Conservation (phyloP, 2,797 vertebrate genomes). For the Halcyon leucocephala region DNA sequence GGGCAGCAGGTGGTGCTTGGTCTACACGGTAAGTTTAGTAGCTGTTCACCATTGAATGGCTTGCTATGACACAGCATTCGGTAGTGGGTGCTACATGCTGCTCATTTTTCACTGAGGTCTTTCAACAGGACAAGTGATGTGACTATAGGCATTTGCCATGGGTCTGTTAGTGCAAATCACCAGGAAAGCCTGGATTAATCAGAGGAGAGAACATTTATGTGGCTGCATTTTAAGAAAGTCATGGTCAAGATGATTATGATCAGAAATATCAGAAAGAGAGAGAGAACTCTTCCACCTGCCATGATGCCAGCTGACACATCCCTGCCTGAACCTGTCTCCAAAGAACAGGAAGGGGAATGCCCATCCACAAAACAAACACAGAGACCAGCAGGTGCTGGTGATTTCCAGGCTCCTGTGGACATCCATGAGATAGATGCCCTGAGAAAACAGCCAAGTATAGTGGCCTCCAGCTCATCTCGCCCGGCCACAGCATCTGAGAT, state of each 20-base stretch:
- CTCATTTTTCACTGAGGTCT: background rate
- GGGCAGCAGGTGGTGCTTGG: slow-evolving; percentile 36
- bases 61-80: accelerated
- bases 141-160: background rate
- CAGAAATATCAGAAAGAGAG: background rate
- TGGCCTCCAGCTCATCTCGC: background rate
- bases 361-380: background rate
- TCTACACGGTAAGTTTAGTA: background rate
- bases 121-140: background rate
- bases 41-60: accelerated
- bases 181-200: background rate
- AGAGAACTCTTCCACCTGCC: background rate
- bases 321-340: background rate
- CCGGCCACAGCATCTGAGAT: background rate
- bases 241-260: background rate
- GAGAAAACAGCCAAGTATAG: background rate
- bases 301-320: background rate
- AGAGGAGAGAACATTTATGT: background rate
- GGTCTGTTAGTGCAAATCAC: background rate
- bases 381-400: background rate
- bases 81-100: background rate
- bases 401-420: background rate
- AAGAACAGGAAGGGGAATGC: background rate
- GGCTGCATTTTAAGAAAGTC: background rate
- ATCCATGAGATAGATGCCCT: background rate